Percentiles rank a stretch among this genome's conserved stretches.
Evolutionary conservation across 1,140 invertebrate species (phyloP).

Genomic region (Drosophila murphyi): DNA sequence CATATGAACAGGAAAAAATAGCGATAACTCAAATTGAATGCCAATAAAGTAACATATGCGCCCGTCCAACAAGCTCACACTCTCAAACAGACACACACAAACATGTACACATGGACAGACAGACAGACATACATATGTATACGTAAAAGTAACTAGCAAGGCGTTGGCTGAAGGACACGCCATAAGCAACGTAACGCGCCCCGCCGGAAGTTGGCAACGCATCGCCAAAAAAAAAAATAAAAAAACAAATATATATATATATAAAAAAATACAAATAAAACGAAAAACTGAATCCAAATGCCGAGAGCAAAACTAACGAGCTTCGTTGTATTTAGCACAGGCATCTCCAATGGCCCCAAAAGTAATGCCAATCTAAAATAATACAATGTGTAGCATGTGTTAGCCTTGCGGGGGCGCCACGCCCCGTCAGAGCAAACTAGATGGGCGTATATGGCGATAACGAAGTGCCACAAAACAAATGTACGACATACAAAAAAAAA

Average conservation of each 20-base stretch:
- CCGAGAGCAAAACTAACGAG: conserved; percentile 74
- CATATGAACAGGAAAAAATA: conserved; percentile 80
- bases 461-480: conserved; percentile 65
- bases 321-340: conserved; percentile 68
- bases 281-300: conserved; percentile 53
- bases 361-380: conserved; percentile 76
- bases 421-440: conserved; percentile 20
- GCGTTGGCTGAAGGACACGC: conserved; percentile 62
- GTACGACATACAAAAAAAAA: conserved; percentile 28
- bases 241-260: conserved; percentile 3
- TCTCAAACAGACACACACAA: conserved; percentile 19
- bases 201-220: conserved; percentile 56
- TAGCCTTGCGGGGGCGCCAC: conserved; percentile 11
- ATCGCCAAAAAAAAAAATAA: conserved; percentile 11
- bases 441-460: conserved; percentile 53
- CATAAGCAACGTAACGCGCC: conserved; percentile 45
- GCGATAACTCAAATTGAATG: conserved; percentile 80
- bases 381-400: conserved; percentile 63
- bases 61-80: conserved; percentile 45
- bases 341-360: conserved; percentile 49
- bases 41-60: conserved; percentile 80
- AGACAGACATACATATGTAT: conserved; percentile 36
- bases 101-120: conserved; percentile 32
- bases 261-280: conserved; percentile 1
- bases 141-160: conserved; percentile 66